Base-by-base conservation (phyloP, 2,113 vertebrate species). In the Enhydra lutris region DNA sequence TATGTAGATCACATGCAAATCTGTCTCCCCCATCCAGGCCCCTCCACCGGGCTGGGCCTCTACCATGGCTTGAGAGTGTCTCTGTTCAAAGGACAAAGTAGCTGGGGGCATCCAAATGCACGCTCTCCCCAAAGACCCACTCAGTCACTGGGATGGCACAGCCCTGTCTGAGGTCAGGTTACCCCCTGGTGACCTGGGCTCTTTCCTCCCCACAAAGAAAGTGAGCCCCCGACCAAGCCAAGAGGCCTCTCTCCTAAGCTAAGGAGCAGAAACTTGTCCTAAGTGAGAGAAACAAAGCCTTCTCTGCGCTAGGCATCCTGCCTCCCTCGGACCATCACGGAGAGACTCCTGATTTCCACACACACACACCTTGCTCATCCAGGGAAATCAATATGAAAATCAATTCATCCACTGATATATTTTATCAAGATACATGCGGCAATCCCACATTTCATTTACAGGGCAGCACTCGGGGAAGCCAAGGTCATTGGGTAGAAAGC, bases 401-500 rank as follows among this genome's bases (percentile, higher is more conserved):
- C 96, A 95, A 98, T 98, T 98, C 97, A 96, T 97, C 93, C 97
- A 95, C 98, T 59, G 59, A 97, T 98, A 97, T 97, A 42, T 95
- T 98, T 98, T 97, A 98, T 98, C 97, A 97, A 95, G 98, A 98
- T 67, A 36, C 91, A 97, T 97, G 98, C 69, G 57, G 97, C 29
- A 3, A 93, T 97, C 98, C 98, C 98, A 98, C 96, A 89, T 98
- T 98, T 98, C 82, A 7, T 97, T 97, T 95, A 97, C 88, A 83
- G 98, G 11, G 1, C 42, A 7, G 91, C 81, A 31, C 92, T 97
- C n/a, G 6, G 11, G 82, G 80, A 93, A 67, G 96, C 97, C 98
- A 98, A 98, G 98, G 98, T 98, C 98, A 97, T 96, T 0, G 8
- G 95, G 59, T 92, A 85, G 96, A 96, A 73, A 94, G 93, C 71